Conservation (phyloP, 1,140 invertebrate genomes). For the Archivesica marissinica region DNA sequence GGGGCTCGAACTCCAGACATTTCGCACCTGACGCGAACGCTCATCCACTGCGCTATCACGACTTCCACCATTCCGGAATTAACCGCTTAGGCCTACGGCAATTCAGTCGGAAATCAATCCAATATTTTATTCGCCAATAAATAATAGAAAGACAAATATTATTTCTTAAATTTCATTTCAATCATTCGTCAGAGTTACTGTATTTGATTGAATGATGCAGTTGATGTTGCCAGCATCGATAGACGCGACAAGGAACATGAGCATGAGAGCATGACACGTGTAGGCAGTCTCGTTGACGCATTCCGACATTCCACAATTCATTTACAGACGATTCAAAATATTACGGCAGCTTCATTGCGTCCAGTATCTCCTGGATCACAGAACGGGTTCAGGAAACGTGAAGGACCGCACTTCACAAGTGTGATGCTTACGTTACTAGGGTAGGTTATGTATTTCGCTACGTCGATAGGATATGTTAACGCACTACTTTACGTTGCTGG, state of each 20-base stretch:
- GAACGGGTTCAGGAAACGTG: neutral
- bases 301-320: slow-evolving; percentile 63
- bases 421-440: slow-evolving; percentile 50
- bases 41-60: too few species aligned
- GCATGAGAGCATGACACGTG: slow-evolving; percentile 22
- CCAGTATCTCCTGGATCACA: neutral
- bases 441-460: slow-evolving; percentile 13
- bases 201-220: slow-evolving; percentile 37
- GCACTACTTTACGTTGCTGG: too few species aligned
- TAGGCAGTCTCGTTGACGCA: slow-evolving; percentile 58
- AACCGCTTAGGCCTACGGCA: neutral
- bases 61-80: too few species aligned
- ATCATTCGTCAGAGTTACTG: neutral
- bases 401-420: slow-evolving; percentile 50
- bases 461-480: too few species aligned
- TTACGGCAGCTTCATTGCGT: neutral
- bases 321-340: neutral
- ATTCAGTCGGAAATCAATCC: neutral
- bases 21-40: too few species aligned
- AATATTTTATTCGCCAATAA: too few species aligned
- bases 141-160: too few species aligned
- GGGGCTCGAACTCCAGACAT: too few species aligned
- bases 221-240: slow-evolving; percentile 74
- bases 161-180: too few species aligned
- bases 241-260: slow-evolving; percentile 57